Percentiles rank a stretch among this genome's conserved stretches.
phyloP scores from a whole-genome alignment of 2,113 vertebrate species.

The Prunella fulvescens region DNA sequence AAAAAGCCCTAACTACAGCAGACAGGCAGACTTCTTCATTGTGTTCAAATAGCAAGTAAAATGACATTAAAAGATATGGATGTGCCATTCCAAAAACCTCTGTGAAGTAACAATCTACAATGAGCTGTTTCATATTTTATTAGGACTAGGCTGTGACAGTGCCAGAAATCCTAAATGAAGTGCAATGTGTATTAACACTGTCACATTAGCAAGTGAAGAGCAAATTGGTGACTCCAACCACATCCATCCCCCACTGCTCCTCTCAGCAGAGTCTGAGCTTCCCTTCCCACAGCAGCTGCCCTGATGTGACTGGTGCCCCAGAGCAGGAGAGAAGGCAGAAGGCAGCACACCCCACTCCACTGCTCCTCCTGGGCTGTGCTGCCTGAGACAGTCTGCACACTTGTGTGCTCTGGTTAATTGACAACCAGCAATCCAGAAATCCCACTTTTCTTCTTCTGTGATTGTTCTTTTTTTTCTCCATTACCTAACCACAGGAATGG shows the following conservation, averaged over 20 bases:
- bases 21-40: constrained; percentile 26
- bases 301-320: not conserved
- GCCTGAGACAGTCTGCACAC: accelerated
- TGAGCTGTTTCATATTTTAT: not conserved
- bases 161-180: not conserved
- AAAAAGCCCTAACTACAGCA: not conserved
- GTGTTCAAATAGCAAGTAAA: constrained; percentile 23
- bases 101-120: not conserved
- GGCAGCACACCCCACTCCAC: not conserved
- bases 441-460: not conserved
- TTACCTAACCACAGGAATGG: not conserved
- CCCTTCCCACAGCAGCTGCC: not conserved
- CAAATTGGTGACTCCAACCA: not conserved
- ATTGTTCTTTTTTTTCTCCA: not conserved
- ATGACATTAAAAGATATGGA: not conserved
- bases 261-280: not conserved
- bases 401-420: accelerated
- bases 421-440: not conserved
- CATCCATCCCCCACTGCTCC: not conserved
- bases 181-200: not conserved
- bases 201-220: not conserved
- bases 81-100: not conserved
- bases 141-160: not conserved
- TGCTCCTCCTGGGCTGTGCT: not conserved
- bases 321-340: not conserved